Percentiles rank a stretch among this genome's conserved stretches.
These are phyloP conservation scores for Pseudonaja textilis DNA, from an alignment of 2,113 vertebrate species.

Conservation along the genomic window DNA sequence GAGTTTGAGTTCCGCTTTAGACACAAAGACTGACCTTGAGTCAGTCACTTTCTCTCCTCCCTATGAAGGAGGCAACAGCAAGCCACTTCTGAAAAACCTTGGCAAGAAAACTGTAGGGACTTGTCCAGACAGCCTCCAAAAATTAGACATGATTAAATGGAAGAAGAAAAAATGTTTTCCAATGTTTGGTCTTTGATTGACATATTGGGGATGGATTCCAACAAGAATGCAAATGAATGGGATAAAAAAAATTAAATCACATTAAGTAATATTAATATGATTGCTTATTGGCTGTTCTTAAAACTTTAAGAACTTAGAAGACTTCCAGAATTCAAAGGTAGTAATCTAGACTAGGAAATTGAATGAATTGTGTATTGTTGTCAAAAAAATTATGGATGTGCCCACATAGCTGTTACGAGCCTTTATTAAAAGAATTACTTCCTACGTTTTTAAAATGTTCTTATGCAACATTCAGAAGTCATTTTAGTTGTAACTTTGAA, in stretches of 20 bases:
- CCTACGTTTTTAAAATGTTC: neutral
- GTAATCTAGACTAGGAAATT: neutral
- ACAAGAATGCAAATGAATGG: neutral
- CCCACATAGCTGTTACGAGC: neutral
- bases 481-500: neutral
- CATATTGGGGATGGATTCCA: neutral
- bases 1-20: neutral
- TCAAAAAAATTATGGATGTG: neutral
- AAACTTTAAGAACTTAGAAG: neutral
- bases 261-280: neutral
- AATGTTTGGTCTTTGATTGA: neutral
- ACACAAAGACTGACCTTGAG: neutral
- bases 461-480: neutral
- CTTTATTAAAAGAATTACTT: neutral
- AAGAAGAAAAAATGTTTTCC: neutral
- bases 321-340: neutral
- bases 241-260: neutral
- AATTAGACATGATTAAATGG: neutral
- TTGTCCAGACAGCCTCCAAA: neutral
- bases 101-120: neutral
- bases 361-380: neutral
- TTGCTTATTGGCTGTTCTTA: neutral
- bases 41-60: neutral
- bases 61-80: neutral
- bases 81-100: neutral